Evolutionary conservation across 2,888 invertebrate species (phyloP).

Genomic region (Punctoribates punctum): DNA sequence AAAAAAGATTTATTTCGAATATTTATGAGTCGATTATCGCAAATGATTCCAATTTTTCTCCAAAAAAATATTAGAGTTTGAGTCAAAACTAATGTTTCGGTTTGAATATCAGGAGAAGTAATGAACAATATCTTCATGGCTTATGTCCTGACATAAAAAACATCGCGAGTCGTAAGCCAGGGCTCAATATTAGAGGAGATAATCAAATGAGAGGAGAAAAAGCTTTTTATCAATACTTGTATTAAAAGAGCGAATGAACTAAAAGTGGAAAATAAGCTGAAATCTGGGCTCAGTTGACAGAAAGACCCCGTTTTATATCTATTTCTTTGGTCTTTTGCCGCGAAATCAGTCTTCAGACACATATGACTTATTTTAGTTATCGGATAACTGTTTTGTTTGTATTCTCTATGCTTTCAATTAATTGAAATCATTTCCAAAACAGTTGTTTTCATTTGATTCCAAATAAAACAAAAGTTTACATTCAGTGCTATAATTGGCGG

Average conservation of each 20-base stretch:
- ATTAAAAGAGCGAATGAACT: not conserved
- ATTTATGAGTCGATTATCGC: too few species aligned
- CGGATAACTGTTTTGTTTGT: not conserved
- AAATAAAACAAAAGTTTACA: not conserved
- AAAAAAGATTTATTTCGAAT: too few species aligned
- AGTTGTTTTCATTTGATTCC: not conserved
- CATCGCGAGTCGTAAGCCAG: not conserved
- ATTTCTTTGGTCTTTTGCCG: not conserved
- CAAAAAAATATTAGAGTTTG: too few species aligned
- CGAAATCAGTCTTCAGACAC: not conserved
- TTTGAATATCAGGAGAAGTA: not conserved
- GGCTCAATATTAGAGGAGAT: slow-evolving; percentile 8
- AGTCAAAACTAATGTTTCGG: not conserved
- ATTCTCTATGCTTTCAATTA: not conserved
- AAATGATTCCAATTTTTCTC: too few species aligned
- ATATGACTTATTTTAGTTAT: not conserved
- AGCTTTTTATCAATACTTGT: not conserved
- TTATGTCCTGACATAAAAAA: not conserved
- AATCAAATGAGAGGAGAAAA: slow-evolving; percentile 8
- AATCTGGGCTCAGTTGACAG: slow-evolving; percentile 2
- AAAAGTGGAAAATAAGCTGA: not conserved
- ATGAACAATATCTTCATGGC: not conserved
- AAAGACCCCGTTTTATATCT: not conserved
- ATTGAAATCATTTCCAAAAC: not conserved
- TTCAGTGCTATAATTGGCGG: too few species aligned